Conservation (phyloP, 2,797 vertebrate genomes). For the Sphaeramia orbicularis region DNA sequence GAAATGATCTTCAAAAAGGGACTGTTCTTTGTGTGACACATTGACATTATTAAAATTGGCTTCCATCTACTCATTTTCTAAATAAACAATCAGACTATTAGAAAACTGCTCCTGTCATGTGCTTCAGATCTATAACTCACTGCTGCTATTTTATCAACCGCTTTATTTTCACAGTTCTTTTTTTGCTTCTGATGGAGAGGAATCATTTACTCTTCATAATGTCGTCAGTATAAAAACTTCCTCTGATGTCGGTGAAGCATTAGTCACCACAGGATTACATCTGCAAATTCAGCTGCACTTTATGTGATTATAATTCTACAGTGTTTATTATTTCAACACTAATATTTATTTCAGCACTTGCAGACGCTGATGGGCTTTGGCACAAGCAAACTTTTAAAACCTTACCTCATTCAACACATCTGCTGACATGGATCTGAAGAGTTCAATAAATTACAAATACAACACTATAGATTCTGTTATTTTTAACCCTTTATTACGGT, state of each 20-base stretch:
- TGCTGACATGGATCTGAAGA: conserved; percentile 8
- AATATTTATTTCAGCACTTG: conserved; percentile 44
- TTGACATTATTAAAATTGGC: too few relatives aligned
- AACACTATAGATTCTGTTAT: too few relatives aligned
- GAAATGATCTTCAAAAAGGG: too few relatives aligned
- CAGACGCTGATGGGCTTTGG: conserved; percentile 1
- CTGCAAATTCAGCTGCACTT: conserved; percentile 11
- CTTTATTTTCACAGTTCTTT: too few relatives aligned
- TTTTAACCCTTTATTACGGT: too few relatives aligned
- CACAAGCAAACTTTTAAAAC: neutral
- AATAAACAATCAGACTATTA: too few relatives aligned
- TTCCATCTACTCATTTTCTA: too few relatives aligned
- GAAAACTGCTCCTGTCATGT: neutral
- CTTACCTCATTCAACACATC: conserved; percentile 3
- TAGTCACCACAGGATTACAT: neutral
- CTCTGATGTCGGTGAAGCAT: neutral
- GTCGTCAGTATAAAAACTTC: conserved; percentile 1
- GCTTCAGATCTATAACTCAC: neutral
- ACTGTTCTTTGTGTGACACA: too few relatives aligned
- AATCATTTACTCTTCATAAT: conserved; percentile 1
- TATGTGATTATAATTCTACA: conserved; percentile 15
- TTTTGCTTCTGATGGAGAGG: neutral
- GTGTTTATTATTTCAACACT: conserved; percentile 43
- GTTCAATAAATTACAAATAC: neutral
- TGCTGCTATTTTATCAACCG: too few relatives aligned